Base-by-base conservation (phyloP, 2,888 invertebrate species). In the Callosobruchus maculatus region DNA sequence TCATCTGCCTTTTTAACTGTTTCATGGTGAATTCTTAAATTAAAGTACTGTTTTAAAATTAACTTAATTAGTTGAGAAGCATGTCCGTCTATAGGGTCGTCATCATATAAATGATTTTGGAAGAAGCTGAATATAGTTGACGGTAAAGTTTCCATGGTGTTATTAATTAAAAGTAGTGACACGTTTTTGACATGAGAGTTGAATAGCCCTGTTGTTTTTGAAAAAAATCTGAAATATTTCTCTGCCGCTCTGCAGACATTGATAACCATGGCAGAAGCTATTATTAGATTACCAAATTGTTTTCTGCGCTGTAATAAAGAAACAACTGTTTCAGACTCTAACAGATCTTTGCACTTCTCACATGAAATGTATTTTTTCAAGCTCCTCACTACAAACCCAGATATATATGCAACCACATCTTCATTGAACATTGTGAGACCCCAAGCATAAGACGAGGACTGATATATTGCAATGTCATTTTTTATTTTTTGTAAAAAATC, bases 171-270 rank as follows among this genome's bases (percentile, higher is more conserved):
- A 0, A 68, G 7, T 1, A 9, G 9, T 13, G 69, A n/a, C 4
- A 21, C 21, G 20, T 68, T 69, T 20, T 76, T n/a, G 21, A 71
- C 69, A 26, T 70, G 71, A 21, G 71, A 73, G n/a, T 73, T 74
- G 66, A 74, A 77, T 22, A 78, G 74, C 67, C 74, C 75, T 18
- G 4, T 70, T 20, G 72, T 77, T 49, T 72, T 7, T 72, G 21
- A 22, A 76, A 76, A 71, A 71, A 73, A 72, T n/a, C n/a, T 71
- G 20, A 77, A 73, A 73, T 30, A 75, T 22, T 66, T 72, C 72
- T 77, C 76, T 20, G 68, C 77, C 22, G 26, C 30, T 69, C 67
- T 68, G 71, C 78, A 78, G 20, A 74, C 66, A 13, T 76, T 71
- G 26, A 74, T 30, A 3, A 74, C 74, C 66, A 73, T 22, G 20